phyloP scores from a whole-genome alignment of 2,113 vertebrate genomes.

The Sarotherodon lohbergeri region DNA sequence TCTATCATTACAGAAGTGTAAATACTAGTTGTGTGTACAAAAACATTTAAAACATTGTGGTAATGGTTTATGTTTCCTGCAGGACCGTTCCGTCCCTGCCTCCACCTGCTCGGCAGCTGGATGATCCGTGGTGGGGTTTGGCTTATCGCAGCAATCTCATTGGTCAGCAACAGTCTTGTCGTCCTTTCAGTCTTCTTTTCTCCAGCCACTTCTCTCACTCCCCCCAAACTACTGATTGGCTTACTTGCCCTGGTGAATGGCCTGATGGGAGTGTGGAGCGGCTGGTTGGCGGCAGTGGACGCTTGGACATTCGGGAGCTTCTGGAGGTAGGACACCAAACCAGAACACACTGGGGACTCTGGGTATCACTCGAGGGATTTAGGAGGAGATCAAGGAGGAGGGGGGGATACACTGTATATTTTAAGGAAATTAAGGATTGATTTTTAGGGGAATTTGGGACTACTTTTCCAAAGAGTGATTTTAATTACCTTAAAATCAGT shows the following conservation, averaged over 20 bases:
- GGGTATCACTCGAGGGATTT: neutral
- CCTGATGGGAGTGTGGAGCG: slow-evolving; percentile 81
- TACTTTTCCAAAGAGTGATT: neutral
- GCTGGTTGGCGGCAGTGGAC: slow-evolving; percentile 80
- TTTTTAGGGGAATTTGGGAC: neutral
- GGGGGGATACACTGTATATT: neutral
- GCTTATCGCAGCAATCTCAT: slow-evolving; percentile 79
- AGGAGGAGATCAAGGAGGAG: neutral
- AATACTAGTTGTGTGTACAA: neutral
- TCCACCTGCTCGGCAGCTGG: slow-evolving; percentile 88
- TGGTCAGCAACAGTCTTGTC: slow-evolving; percentile 82
- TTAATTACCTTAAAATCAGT: neutral
- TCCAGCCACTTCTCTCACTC: slow-evolving; percentile 60
- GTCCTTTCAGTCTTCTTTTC: slow-evolving; percentile 79
- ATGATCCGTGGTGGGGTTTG: slow-evolving; percentile 87
- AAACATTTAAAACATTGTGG: neutral
- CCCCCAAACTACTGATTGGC: slow-evolving; percentile 82
- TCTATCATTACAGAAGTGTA: neutral
- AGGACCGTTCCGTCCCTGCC: slow-evolving; percentile 92
- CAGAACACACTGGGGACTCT: neutral
- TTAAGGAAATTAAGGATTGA: neutral
- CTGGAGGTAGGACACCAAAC: slow-evolving; percentile 61
- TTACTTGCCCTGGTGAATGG: slow-evolving; percentile 81
- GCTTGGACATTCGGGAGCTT: slow-evolving; percentile 86
- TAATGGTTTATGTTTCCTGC: neutral